Evolutionary conservation across 2,113 vertebrate species (phyloP).

Genomic region (Megaceryle maxima): DNA sequence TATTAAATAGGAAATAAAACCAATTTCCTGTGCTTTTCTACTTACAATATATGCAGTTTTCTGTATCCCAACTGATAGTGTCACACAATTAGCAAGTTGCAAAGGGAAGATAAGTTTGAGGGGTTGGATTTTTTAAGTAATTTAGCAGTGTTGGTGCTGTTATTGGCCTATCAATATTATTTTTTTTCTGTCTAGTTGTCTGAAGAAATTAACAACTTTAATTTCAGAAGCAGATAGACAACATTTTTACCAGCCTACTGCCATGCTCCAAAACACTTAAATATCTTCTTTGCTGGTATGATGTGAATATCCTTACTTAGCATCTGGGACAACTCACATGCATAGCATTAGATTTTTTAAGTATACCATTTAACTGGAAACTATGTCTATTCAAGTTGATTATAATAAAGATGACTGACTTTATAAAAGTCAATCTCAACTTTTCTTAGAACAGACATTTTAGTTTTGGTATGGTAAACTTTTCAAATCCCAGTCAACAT

Average conservation of each 20-base stretch:
- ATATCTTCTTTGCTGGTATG: neutral
- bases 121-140: neutral
- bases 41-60: neutral
- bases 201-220: neutral
- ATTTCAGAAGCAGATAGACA: neutral
- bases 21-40: neutral
- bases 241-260: neutral
- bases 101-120: fast-evolving
- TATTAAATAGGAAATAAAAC: neutral
- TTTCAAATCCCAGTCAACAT: neutral
- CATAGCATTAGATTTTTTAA: neutral
- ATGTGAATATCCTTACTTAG: neutral
- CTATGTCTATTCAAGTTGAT: neutral
- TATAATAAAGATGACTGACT: neutral
- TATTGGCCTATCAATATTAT: neutral
- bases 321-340: neutral
- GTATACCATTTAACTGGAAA: neutral
- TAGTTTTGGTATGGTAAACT: neutral
- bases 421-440: neutral
- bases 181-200: neutral
- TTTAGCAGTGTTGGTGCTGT: neutral
- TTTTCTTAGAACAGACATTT: neutral
- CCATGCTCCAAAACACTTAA: neutral
- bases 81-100: neutral
- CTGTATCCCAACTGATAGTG: neutral